Percentiles rank a stretch among this genome's conserved stretches.
Evolutionary conservation across 2,113 vertebrate genomes (phyloP).

Genomic region (Nycticebus coucang): DNA sequence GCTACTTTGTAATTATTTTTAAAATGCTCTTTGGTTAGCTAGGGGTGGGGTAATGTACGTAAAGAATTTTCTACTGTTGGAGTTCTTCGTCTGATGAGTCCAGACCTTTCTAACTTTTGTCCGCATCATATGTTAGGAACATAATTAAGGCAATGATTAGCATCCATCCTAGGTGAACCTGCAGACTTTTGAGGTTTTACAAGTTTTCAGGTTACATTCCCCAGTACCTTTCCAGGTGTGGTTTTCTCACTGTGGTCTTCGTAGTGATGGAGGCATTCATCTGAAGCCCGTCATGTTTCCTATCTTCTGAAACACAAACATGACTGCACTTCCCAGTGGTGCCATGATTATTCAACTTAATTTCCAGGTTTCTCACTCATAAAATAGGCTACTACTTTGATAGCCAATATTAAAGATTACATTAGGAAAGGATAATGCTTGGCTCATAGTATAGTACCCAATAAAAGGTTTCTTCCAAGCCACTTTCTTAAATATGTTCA

Average conservation of each 20-base stretch:
- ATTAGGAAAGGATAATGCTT: neutral
- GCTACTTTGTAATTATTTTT: conserved; percentile 55
- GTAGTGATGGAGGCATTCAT: neutral
- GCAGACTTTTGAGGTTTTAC: neutral
- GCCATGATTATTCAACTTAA: neutral
- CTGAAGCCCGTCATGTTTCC: neutral
- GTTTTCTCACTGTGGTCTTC: neutral
- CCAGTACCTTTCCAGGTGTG: neutral
- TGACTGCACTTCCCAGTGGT: neutral
- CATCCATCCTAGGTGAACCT: neutral
- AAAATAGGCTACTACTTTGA: neutral
- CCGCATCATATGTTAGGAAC: neutral
- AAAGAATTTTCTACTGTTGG: conserved; percentile 40
- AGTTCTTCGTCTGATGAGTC: neutral
- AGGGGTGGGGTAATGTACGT: neutral
- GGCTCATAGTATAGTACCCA: neutral
- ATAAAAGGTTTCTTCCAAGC: neutral
- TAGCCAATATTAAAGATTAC: conserved; percentile 24
- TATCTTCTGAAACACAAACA: neutral
- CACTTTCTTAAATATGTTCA: neutral
- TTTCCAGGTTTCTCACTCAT: neutral
- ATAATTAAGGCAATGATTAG: neutral
- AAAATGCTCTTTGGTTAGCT: conserved; percentile 20
- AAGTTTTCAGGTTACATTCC: conserved; percentile 21
- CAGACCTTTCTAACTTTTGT: neutral